Conservation (phyloP, 2,888 invertebrate species). For the Caenorhabditis japonica region DNA sequence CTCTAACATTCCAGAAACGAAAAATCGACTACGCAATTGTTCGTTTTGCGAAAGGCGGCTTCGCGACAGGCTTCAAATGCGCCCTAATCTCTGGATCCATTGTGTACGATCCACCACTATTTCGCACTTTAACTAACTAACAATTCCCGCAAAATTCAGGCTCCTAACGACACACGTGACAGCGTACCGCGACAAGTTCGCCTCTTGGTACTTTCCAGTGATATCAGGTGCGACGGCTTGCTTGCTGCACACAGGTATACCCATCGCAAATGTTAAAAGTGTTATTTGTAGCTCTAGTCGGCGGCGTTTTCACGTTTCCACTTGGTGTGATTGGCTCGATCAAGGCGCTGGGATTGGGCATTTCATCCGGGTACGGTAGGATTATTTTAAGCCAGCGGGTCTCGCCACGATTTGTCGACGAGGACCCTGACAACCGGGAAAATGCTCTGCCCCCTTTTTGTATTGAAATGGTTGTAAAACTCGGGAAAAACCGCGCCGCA, state of each 20-base stretch:
- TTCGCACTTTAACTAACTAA: neutral
- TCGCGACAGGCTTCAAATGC: slow-evolving; percentile 60
- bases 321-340: slow-evolving; percentile 64
- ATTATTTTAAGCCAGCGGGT: too few relatives aligned
- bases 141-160: slow-evolving; percentile 43
- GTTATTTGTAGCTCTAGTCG: slow-evolving; percentile 65
- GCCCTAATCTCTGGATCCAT: slow-evolving; percentile 65
- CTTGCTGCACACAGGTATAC: slow-evolving; percentile 60
- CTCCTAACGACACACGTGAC: slow-evolving; percentile 62
- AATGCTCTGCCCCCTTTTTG: too few relatives aligned
- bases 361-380: slow-evolving; percentile 55
- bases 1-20: slow-evolving; percentile 55
- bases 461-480: too few relatives aligned
- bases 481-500: too few relatives aligned
- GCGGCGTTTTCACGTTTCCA: slow-evolving; percentile 67
- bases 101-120: slow-evolving; percentile 55
- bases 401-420: too few relatives aligned
- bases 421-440: too few relatives aligned
- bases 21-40: slow-evolving; percentile 65
- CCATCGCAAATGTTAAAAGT: neutral
- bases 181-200: slow-evolving; percentile 62
- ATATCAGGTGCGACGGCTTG: slow-evolving; percentile 69
- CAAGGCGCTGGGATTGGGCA: slow-evolving; percentile 66
- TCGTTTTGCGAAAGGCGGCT: slow-evolving; percentile 64
- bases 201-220: slow-evolving; percentile 67